Conservation (phyloP, 1,140 invertebrate genomes). For the Mylabris phalerata region DNA sequence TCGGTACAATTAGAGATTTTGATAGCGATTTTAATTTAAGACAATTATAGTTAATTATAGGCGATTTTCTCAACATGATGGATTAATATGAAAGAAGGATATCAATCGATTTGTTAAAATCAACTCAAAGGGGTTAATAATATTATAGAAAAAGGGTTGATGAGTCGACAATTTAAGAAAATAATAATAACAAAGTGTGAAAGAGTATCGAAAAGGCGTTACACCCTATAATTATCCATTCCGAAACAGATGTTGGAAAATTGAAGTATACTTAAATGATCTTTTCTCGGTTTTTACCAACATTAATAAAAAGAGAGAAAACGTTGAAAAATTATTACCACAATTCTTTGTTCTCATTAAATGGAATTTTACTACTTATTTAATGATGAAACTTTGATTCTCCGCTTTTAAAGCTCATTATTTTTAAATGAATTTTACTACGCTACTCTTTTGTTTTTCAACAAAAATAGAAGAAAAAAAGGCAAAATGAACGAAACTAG, state of each 20-base stretch:
- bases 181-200: constrained; percentile 2
- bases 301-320: neutral
- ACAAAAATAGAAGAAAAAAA: neutral
- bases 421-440: constrained; percentile 4
- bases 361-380: neutral
- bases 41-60: constrained; percentile 1
- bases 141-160: neutral
- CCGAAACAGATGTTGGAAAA: constrained; percentile 13
- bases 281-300: neutral
- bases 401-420: constrained; percentile 4
- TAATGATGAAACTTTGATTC: neutral
- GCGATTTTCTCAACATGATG: neutral
- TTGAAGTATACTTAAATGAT: constrained; percentile 1
- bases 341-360: neutral
- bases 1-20: neutral
- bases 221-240: constrained; percentile 7
- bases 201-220: constrained; percentile 2
- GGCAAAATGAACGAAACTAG: neutral
- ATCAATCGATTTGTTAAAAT: neutral
- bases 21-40: constrained; percentile 2
- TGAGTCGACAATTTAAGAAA: constrained; percentile 1
- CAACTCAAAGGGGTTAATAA: neutral
- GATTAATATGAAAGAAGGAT: constrained; percentile 1
- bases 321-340: neutral
- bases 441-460: no score